A percentile compares a stretch with the other conserved stretches of the same genome.
Evolutionary conservation across 2,888 invertebrate species (phyloP).

Genomic region (Aquatica leii): DNA sequence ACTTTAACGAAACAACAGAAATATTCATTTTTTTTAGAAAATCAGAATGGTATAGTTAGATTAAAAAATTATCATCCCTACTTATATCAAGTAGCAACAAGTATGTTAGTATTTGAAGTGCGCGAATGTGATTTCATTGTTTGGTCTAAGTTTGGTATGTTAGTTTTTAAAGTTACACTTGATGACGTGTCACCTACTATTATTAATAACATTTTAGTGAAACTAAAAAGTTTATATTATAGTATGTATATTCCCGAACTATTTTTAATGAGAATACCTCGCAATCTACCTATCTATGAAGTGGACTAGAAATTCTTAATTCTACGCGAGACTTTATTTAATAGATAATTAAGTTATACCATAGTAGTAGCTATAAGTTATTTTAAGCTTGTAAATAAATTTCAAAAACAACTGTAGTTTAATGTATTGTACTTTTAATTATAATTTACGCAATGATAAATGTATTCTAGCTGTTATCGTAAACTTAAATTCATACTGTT

Average conservation of each 20-base stretch:
- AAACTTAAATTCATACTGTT: too few relatives aligned
- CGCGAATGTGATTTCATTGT: background rate
- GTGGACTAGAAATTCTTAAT: background rate
- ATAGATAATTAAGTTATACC: too few relatives aligned
- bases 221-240: background rate
- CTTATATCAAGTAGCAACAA: background rate
- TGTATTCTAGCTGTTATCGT: too few relatives aligned
- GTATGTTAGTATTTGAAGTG: constrained; percentile 1
- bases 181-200: background rate
- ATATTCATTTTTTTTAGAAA: background rate
- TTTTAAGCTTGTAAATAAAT: too few relatives aligned
- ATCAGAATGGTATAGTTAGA: background rate
- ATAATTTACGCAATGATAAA: too few relatives aligned
- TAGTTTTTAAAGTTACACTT: background rate
- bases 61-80: background rate
- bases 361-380: too few relatives aligned
- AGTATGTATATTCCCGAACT: background rate
- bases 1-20: background rate
- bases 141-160: background rate
- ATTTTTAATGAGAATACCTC: background rate
- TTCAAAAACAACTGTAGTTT: too few relatives aligned
- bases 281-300: background rate
- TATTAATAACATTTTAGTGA: background rate
- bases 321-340: background rate
- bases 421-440: too few relatives aligned